A percentile compares a stretch with the other conserved stretches of the same genome.
Conservation (phyloP, 1,140 invertebrate species). For the Atta cephalotes region DNA sequence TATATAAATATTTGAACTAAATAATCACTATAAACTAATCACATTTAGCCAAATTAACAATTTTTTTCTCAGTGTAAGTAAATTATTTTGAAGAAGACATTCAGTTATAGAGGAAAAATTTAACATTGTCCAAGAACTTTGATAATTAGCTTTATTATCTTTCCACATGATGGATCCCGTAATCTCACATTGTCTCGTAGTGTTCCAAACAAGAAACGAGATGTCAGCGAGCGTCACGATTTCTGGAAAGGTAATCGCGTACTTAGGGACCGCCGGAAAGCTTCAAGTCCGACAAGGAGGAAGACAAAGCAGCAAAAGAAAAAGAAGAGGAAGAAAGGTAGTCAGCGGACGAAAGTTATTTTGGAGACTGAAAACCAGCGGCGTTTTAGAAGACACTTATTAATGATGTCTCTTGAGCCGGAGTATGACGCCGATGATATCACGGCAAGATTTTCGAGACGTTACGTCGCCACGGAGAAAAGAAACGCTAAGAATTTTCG, state of each 20-base stretch:
- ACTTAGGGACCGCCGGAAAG: slow-evolving; percentile 33
- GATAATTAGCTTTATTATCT: slow-evolving; percentile 29
- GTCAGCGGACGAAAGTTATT: slow-evolving; percentile 48
- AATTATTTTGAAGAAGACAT: background rate
- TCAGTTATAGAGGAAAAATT: background rate
- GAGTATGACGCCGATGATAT: slow-evolving; percentile 47
- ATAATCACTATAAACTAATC: no score
- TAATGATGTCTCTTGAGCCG: slow-evolving; percentile 54
- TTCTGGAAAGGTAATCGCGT: slow-evolving; percentile 31
- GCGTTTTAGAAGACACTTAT: slow-evolving; percentile 65
- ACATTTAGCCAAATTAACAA: no score
- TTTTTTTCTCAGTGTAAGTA: no score
- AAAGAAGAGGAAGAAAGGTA: slow-evolving; percentile 49
- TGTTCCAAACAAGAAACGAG: background rate
- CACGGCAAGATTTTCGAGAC: background rate
- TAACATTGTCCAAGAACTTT: background rate
- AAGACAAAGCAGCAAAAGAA: slow-evolving; percentile 61
- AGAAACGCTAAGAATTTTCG: slow-evolving; percentile 5
- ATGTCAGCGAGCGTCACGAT: slow-evolving; percentile 4
- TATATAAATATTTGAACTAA: no score
- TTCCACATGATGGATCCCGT: slow-evolving; percentile 15
- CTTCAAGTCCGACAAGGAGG: slow-evolving; percentile 28
- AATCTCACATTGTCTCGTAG: slow-evolving; percentile 36
- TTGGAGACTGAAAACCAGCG: slow-evolving; percentile 48
- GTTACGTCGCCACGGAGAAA: background rate